phyloP scores from a whole-genome alignment of 1,140 invertebrate species.

The Zaprionus africanus region DNA sequence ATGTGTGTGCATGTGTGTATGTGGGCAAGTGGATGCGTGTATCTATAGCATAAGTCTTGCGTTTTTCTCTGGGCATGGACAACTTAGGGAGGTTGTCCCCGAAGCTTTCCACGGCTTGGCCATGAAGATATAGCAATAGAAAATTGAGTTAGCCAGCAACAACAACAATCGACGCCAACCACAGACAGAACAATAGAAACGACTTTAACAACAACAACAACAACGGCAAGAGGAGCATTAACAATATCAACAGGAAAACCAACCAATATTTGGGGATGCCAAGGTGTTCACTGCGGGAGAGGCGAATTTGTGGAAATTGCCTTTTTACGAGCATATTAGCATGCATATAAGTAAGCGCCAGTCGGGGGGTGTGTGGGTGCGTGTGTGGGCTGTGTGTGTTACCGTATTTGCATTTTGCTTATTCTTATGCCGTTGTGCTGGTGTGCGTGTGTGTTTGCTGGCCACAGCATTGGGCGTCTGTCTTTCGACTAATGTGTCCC shows the following conservation, averaged over 20 bases:
- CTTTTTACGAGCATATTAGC: constrained; percentile 82
- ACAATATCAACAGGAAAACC: constrained; percentile 10
- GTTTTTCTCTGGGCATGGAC: constrained; percentile 51
- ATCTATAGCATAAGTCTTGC: constrained; percentile 70
- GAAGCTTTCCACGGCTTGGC: constrained; percentile 46
- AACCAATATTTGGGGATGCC: constrained; percentile 61
- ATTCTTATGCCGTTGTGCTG: constrained; percentile 10
- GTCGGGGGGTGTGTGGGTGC: constrained; percentile 31
- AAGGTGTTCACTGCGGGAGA: constrained; percentile 50
- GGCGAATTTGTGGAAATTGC: constrained; percentile 78
- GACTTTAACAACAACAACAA: constrained; percentile 10
- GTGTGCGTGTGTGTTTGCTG: constrained; percentile 26
- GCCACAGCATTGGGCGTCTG: constrained; percentile 50
- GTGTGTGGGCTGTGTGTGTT: constrained; percentile 22
- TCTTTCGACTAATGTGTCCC: constrained; percentile 74
- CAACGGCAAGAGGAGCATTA: constrained; percentile 5
- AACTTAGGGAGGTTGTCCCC: constrained; percentile 36
- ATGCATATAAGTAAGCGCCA: constrained; percentile 38
- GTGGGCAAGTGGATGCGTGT: constrained; percentile 21
- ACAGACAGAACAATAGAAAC: background rate
- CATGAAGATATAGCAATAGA: constrained; percentile 71
- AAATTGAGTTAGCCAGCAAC: constrained; percentile 73
- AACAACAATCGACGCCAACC: constrained; percentile 19
- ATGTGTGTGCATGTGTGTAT: constrained; percentile 24
- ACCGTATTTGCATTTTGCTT: constrained; percentile 64